Base-by-base conservation (phyloP, 2,888 invertebrate species). In the Epinotia nisella region DNA sequence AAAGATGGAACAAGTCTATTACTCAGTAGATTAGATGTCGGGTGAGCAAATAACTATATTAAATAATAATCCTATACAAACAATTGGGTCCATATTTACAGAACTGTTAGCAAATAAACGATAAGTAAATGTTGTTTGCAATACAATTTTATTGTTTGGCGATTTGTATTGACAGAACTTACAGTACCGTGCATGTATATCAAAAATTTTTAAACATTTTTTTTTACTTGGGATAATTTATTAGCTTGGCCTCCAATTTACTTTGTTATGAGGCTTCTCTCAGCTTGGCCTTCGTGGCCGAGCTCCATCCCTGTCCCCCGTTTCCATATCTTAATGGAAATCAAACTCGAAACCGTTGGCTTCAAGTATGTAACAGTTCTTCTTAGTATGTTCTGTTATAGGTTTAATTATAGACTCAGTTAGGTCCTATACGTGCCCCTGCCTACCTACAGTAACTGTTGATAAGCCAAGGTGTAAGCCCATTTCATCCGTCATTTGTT, bases 1-100 rank as follows among this genome's bases (percentile, higher is more conserved):
- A 68, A 60, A 29, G 35, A 59, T 53, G 59, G 51, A 59, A 19
- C 51, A 21, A 51, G 35, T 39, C 21, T 35, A 53, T 53, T 19
- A 19, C 17, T 35, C 59, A 49, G 45, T 59, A 59, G 49, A 68
- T 68, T 35, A 68, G 17, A 21, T 35, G n/a, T 45, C 11, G 3
- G 19, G 17, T 58, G 51, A 58, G 15, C 58, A 67, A 58, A 67
- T 59, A 58, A 17, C 45, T 59, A 51, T 51, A 51, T 49, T 35
- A 17, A 29, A 2, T 51, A 64, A 9, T 35, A 35, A 35, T 7
- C 51, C n/a, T 19, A 35, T 19, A 17, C 35, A 21, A 51, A 5
- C 2, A 11, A n/a, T 49, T 29, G 29, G 21, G 21, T 58, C 55
- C 13, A 21, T 49, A 21, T 49, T 49, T 24, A 64, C 21, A 5